phyloP scores from a whole-genome alignment of 2,113 vertebrate species.

The Aptenodytes forsteri region DNA sequence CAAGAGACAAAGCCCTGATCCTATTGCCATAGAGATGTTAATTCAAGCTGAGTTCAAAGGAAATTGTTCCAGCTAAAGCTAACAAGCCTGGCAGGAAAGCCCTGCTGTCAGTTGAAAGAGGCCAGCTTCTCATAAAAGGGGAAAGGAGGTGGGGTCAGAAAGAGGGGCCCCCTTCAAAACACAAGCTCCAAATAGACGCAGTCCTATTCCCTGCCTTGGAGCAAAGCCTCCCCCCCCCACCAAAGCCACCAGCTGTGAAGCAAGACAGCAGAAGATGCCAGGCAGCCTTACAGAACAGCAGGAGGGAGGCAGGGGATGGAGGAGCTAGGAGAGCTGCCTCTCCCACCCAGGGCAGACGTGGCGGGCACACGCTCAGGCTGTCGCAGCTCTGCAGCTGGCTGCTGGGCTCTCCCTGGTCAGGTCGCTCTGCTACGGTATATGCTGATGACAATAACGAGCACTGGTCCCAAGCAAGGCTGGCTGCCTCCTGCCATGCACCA shows the following conservation, averaged over 20 bases:
- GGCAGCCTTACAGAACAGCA: not conserved
- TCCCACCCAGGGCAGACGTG: not conserved
- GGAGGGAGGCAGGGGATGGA: not conserved
- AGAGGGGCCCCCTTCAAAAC: not conserved
- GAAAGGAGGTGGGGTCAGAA: slow-evolving; percentile 12
- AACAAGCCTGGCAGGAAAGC: slow-evolving; percentile 69
- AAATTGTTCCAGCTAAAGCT: slow-evolving; percentile 71
- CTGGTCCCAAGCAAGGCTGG: not conserved
- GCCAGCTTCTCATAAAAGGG: slow-evolving; percentile 32
- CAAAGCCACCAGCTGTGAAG: not conserved
- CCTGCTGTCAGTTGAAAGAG: slow-evolving; percentile 37
- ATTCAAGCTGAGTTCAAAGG: slow-evolving; percentile 82
- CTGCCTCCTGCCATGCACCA: not conserved
- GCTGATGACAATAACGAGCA: rapidly evolving
- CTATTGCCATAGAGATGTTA: slow-evolving; percentile 78
- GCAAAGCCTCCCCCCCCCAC: not conserved
- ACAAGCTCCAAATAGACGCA: not conserved
- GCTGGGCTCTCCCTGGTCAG: not conserved
- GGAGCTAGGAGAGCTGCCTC: not conserved
- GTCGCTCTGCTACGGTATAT: rapidly evolving
- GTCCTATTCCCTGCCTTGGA: not conserved
- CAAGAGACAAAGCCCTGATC: slow-evolving; percentile 62
- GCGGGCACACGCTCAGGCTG: not conserved
- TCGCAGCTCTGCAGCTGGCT: not conserved
- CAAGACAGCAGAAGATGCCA: not conserved